Evolutionary conservation across 2,797 vertebrate species (phyloP), one percentile per base, ranked within the genome.

Genomic region (Muscicapa striata): DNA sequence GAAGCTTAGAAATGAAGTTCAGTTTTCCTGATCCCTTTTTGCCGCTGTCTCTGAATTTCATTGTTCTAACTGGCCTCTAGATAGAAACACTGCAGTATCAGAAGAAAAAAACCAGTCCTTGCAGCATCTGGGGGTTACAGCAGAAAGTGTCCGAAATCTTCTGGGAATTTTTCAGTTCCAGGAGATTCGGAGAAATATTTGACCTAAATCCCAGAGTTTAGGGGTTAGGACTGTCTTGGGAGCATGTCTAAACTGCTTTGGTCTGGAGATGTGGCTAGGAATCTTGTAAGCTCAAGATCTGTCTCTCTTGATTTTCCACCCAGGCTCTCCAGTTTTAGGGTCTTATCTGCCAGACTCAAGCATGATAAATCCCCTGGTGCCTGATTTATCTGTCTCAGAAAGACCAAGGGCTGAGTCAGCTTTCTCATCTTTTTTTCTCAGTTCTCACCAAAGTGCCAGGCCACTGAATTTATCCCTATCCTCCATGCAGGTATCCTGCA

Each of bases 301-400:
- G 29, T 54, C 58, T 89, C 45, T 94, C 73, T 89, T 86, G 87
- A 63, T 86, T 93, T 81, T 73, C 73, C 67, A 91, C 55, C 46
- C 38, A 72, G 51, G 29, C 62, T 82, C 34, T 87, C 41, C 5
- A n/a, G 43, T 78, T 96, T 89, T 74, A 49, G 70, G 84, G 75
- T 78, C 61, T 95, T 96, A 95, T 89, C 94, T 96, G 51, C 61
- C 79, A 90, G 93, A 73, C 62, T 76, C 27, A 54, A 90, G 59
- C 41, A 29, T 62, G 79, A 84, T 91, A 93, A 95, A 90, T 55
- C 49, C 87, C 36, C 29, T n/a, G n/a, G 51, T 94, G 63, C 80
- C 85, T 74, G 57, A 95, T 92, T 91, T 94, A 89, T 93, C 77
- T 76, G 36, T 48, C 85, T 93, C 72, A 38, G 67, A 88, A 95